Base-by-base conservation (phyloP, 1,140 invertebrate species). In the Neoseiulus cucumeris region DNA sequence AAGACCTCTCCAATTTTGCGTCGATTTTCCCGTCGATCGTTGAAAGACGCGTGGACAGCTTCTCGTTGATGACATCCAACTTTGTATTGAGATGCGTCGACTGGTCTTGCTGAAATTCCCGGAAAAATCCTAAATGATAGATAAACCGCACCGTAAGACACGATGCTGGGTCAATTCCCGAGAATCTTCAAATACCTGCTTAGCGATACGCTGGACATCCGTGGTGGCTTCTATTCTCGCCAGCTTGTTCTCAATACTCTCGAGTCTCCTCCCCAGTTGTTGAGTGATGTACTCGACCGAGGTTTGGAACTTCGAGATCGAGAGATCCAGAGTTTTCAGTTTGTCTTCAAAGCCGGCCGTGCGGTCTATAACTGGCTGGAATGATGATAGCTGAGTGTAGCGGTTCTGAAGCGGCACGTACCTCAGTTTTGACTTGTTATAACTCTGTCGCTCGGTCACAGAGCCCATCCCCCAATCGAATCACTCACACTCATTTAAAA, bases 201-300 rank as follows among this genome's bases (percentile, higher is more conserved):
- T 59, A 25, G 51, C 17, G 51, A 59, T 59, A 18, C 51, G 14
- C 51, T 59, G 71, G 4, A 75, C 33, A 64, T 75, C 73, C 14
- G 77, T 65, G 25, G 74, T 65, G 1, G 72, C 69, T 68, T 78
- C 76, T 17, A 78, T 65, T 64, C 75, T 69, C 4, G 70, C 70
- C 33, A 82, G 71, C 75, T 80, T 80, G 44, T 78, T 76, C 69
- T 82, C 80, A 59, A 82, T 75, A 44, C 74, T 73, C 70, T 82
- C 80, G 44, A 82, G 71, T 68, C 77, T 75, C 41, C 79, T 71
- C 22, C 69, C 69, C 47, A 76, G 72, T 64, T 75, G 73, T 18
- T 78, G 75, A 25, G 51, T 59, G 17, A 59, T 59, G 51, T 59
- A 59, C 51, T 59, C 51, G 25, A 59, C 51, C 22, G 51, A 59